Conservation (phyloP, 2,888 invertebrate species). For the Synergus japonicus region DNA sequence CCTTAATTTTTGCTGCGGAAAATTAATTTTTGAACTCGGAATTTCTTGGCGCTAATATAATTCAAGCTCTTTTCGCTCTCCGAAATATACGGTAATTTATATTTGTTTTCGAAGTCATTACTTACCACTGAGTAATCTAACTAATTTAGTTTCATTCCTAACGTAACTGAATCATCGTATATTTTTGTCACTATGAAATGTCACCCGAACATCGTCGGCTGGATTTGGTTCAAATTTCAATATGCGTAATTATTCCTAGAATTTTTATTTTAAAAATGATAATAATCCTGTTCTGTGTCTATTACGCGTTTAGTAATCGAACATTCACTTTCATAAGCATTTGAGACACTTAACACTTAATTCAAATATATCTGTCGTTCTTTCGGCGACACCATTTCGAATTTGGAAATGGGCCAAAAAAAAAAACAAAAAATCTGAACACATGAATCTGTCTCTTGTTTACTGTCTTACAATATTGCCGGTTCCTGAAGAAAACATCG, state of each 20-base stretch:
- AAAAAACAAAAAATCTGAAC: conserved; percentile 46
- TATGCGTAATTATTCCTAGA: not conserved
- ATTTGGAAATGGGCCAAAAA: conserved; percentile 51
- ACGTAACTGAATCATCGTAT: conserved; percentile 29
- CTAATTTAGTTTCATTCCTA: conserved; percentile 1
- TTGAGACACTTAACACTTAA: not conserved
- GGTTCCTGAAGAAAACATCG: conserved; percentile 41
- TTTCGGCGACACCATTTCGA: conserved; percentile 51
- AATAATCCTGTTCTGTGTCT: not conserved
- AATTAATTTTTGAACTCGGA: too few relatives aligned
- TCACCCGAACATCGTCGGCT: not conserved
- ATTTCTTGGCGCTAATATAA: not conserved
- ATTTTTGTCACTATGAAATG: conserved; percentile 9
- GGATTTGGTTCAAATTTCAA: not conserved
- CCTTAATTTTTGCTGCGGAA: too few relatives aligned
- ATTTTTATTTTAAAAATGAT: not conserved
- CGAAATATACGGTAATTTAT: not conserved
- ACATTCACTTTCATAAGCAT: not conserved
- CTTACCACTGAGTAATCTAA: conserved; percentile 1
- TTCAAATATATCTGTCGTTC: conserved; percentile 39
- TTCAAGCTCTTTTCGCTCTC: not conserved
- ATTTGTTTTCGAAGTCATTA: not conserved
- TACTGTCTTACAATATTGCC: conserved; percentile 44
- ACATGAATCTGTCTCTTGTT: conserved; percentile 56
- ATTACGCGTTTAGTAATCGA: not conserved